phyloP scores from a whole-genome alignment of 2,113 vertebrate species.

The Gnathonemus longibarbis region DNA sequence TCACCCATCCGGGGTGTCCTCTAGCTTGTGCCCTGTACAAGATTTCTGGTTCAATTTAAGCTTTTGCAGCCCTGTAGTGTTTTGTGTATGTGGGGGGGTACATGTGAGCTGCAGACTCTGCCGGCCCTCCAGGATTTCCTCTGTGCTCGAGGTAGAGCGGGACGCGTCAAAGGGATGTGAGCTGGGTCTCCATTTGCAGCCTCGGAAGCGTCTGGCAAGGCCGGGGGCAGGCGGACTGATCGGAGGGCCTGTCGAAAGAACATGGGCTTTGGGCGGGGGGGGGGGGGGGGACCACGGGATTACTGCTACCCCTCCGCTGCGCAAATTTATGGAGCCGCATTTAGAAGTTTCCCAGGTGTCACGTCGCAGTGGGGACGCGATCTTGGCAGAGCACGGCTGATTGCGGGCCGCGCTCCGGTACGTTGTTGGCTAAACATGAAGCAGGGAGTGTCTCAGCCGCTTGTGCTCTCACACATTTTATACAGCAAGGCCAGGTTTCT shows the following conservation, averaged over 20 bases:
- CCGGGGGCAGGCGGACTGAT: background rate
- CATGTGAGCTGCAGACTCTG: background rate
- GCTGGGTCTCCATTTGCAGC: background rate
- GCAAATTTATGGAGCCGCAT: constrained; percentile 9
- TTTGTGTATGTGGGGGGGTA: background rate
- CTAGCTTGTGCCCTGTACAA: background rate
- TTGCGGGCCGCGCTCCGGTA: background rate
- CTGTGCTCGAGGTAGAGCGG: background rate
- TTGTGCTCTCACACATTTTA: background rate
- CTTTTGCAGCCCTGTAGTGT: background rate
- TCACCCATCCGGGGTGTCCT: background rate
- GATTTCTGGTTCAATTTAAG: background rate
- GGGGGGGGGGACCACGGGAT: background rate
- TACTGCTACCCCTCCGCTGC: background rate
- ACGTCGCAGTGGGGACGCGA: background rate
- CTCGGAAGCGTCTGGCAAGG: background rate
- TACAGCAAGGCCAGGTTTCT: background rate
- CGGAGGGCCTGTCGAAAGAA: background rate
- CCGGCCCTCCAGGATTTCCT: background rate
- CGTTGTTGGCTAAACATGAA: background rate
- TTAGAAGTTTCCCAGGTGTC: background rate
- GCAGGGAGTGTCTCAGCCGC: background rate
- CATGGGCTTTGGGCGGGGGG: background rate
- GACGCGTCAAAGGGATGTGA: background rate
- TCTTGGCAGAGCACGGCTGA: background rate